These are phyloP conservation scores for Spisula solida DNA, from an alignment of 2,888 invertebrate genomes.

Conservation along the genomic window DNA sequence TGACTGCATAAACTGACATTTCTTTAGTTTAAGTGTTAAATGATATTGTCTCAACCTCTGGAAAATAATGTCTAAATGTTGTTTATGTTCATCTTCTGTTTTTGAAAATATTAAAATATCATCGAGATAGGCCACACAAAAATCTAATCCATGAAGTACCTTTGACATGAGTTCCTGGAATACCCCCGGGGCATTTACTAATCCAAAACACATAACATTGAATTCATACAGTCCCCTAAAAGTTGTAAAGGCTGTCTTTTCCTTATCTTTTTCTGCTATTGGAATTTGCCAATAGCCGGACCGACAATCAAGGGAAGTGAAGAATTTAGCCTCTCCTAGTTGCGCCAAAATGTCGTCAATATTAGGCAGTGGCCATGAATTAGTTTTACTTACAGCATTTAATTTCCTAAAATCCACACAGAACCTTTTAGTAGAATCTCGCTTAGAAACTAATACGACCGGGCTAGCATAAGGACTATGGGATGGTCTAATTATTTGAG, in stretches of 20 bases:
- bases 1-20: no score
- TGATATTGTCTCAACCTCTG: no score
- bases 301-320: background rate
- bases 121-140: no score
- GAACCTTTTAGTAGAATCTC: constrained; percentile 45
- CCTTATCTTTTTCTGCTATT: background rate
- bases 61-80: no score
- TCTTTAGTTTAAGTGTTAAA: no score
- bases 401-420: constrained; percentile 44
- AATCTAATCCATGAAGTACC: no score
- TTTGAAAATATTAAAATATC: no score
- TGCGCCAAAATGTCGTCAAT: constrained; percentile 41
- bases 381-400: background rate
- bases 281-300: background rate
- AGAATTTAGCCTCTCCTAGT: background rate
- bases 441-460: constrained; percentile 59
- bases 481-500: constrained; percentile 58
- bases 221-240: background rate
- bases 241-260: background rate
- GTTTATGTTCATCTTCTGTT: no score
- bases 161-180: no score
- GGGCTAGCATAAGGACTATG: constrained; percentile 50
- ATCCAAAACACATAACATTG: background rate
- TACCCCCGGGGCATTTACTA: background rate
- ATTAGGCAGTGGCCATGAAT: constrained; percentile 46